These are phyloP conservation scores for Phallusia fumigata DNA, from an alignment of 23 tunicate genomes.

Conservation along the genomic window DNA sequence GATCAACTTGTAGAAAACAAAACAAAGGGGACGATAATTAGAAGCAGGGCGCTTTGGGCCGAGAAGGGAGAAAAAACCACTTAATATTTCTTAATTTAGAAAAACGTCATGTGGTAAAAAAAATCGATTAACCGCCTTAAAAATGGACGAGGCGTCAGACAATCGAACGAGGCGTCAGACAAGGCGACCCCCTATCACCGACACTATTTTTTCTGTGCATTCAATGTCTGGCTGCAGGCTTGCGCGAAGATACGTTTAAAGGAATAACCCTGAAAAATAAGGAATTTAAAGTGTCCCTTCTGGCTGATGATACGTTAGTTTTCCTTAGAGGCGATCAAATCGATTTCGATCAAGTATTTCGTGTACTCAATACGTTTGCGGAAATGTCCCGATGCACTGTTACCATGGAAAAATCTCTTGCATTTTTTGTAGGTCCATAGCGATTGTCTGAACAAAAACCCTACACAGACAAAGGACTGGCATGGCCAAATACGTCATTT, in stretches of 20 bases:
- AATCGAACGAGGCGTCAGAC: not conserved
- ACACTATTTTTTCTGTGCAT: slow-evolving; percentile 8
- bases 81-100: not conserved
- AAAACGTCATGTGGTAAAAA: not conserved
- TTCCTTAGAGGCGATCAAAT: not conserved
- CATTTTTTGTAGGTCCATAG: not conserved
- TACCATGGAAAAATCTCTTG: not conserved
- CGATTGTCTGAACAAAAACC: not conserved
- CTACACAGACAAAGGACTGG: not conserved
- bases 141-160: not conserved
- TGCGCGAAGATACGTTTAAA: not conserved
- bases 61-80: not conserved
- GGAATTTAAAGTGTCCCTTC: not conserved
- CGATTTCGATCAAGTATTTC: not conserved
- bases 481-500: slow-evolving; percentile 5
- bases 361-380: not conserved
- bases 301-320: slow-evolving; percentile 1
- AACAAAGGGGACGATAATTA: not conserved
- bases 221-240: not conserved
- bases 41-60: not conserved
- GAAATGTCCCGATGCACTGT: slow-evolving; percentile 2
- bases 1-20: not conserved
- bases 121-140: no score
- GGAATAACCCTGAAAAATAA: not conserved
- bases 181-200: slow-evolving; percentile 10